Conservation (phyloP, 2,888 invertebrate species). For the Drosophila parthenogenetica region DNA sequence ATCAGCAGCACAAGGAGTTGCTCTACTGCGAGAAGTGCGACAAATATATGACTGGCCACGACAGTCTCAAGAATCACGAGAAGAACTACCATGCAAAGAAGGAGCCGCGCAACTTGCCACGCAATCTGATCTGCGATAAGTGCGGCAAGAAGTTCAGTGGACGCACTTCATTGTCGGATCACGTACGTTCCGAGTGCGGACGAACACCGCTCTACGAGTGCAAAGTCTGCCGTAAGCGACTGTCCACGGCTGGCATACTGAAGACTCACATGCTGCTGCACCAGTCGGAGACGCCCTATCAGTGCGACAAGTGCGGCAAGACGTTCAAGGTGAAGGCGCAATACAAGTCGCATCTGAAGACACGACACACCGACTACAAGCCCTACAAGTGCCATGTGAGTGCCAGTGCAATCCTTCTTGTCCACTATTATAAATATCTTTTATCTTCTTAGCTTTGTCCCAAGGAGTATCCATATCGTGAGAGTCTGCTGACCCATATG, state of each 20-base stretch:
- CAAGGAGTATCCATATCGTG: constrained; percentile 86
- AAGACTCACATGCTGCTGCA: constrained; percentile 86
- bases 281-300: constrained; percentile 83
- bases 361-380: constrained; percentile 86
- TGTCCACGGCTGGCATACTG: constrained; percentile 85
- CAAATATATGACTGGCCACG: constrained; percentile 85
- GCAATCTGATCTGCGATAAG: constrained; percentile 83
- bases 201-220: constrained; percentile 83
- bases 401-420: not conserved
- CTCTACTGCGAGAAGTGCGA: constrained; percentile 85
- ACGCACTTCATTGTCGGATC: constrained; percentile 84
- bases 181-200: constrained; percentile 85
- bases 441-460: constrained; percentile 79
- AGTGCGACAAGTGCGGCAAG: constrained; percentile 83
- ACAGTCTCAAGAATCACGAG: constrained; percentile 85
- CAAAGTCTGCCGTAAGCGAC: constrained; percentile 84
- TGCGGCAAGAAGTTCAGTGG: constrained; percentile 84
- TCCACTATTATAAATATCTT: not conserved
- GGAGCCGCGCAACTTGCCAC: constrained; percentile 75
- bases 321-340: constrained; percentile 84
- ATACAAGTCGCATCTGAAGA: constrained; percentile 83
- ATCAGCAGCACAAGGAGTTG: constrained; percentile 83
- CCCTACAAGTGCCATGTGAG: constrained; percentile 86
- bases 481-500: constrained; percentile 86
- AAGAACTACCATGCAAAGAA: constrained; percentile 76